Base-by-base conservation (phyloP, 2,797 vertebrate genomes). In the Artibeus lituratus region DNA sequence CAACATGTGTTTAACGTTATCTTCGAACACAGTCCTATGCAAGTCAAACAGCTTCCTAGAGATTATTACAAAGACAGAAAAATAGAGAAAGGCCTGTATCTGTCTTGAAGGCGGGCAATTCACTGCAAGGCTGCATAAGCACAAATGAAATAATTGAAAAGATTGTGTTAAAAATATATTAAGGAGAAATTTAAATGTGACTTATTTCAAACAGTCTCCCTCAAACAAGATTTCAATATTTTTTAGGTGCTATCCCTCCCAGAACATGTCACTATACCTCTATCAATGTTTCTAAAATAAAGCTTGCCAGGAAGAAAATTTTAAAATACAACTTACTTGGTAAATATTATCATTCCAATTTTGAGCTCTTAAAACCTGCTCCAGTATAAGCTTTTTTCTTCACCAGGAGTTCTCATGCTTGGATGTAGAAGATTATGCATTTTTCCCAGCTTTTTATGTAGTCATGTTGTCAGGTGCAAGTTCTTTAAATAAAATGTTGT, bases 371-470 rank as follows among this genome's bases (percentile, higher is more conserved):
- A 22, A 35, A 37, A 15, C 9, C 29, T 53, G 10, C 42, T 87
- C 11, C 80, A 18, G 59, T 5, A 29, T 32, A 86, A 69, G 15
- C 35, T 21, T 62, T 93, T 94, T 37, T 51, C 78, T 80, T 77
- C 47, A 59, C 37, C 32, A 74, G 24, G 51, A 53, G 39, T 47
- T 83, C 39, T 65, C 26, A 7, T 53, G 24, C 18, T 65, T 72
- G 47, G 35, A 73, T 39, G 69, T n/a, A 96, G 96, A 94, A 96
- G 93, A 94, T 74, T 32, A 65, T 69, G 47, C 37, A 42, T n/a
- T 94, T 55, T 91, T 3, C 16, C 57, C 70, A 19, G 86, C 4
- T n/a, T 87, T 94, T 93, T 21, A n/a, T 87, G 74, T 5, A 74
- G 35, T 59, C 21, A n/a, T 77, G 87, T 94, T 92, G 18, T 91